These are phyloP conservation scores for Automeris io DNA, from an alignment of 2,888 invertebrate genomes.

Conservation along the genomic window DNA sequence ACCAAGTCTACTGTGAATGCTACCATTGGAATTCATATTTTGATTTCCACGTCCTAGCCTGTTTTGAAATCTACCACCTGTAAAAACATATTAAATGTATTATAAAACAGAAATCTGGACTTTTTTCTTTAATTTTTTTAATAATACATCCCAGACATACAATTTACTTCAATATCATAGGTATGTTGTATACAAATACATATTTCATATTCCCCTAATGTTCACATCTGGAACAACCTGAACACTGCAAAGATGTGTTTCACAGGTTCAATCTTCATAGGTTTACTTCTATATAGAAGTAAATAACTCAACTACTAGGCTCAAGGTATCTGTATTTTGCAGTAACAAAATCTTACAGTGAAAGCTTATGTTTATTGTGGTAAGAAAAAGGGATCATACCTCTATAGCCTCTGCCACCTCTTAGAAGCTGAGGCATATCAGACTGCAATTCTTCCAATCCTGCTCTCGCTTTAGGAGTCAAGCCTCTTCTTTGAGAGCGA, in stretches of 20 bases:
- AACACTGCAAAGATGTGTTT: too few species aligned
- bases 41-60: slow-evolving; percentile 45
- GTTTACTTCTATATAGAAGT: too few species aligned
- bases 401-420: slow-evolving; percentile 39
- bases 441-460: slow-evolving; percentile 44
- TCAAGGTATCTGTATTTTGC: background rate
- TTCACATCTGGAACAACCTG: too few species aligned
- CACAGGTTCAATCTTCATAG: too few species aligned
- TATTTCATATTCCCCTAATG: too few species aligned
- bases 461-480: slow-evolving; percentile 62
- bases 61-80: slow-evolving; percentile 48
- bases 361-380: background rate
- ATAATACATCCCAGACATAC: too few species aligned
- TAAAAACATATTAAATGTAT: slow-evolving; percentile 11
- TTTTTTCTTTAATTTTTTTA: too few species aligned
- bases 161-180: too few species aligned
- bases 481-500: slow-evolving; percentile 48
- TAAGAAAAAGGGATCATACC: slow-evolving; percentile 16
- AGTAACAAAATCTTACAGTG: background rate
- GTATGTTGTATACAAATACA: too few species aligned
- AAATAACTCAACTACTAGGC: too few species aligned
- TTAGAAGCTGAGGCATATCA: slow-evolving; percentile 44
- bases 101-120: background rate
- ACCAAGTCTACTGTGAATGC: slow-evolving; percentile 58
- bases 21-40: slow-evolving; percentile 36